Evolutionary conservation across 2,888 invertebrate genomes (phyloP).

Genomic region (Tenthredo livida): DNA sequence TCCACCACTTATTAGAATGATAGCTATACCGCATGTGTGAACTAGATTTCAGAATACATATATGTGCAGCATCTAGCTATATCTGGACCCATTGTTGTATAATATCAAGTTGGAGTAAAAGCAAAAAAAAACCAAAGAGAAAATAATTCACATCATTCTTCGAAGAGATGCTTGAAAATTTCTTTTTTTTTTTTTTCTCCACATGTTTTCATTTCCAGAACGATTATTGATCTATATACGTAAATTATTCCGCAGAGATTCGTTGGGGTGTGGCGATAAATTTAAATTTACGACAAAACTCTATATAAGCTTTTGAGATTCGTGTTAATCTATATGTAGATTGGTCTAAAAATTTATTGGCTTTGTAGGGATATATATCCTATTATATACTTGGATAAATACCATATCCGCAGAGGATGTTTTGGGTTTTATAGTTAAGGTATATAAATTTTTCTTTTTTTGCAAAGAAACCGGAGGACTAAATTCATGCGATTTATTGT

Average conservation of each 20-base stretch:
- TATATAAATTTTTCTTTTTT: too few relatives aligned
- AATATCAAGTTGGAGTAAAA: too few relatives aligned
- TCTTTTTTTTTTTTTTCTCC: not conserved
- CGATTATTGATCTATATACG: conserved; percentile 15
- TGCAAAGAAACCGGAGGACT: too few relatives aligned
- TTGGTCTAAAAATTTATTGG: conserved; percentile 19
- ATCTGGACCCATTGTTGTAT: too few relatives aligned
- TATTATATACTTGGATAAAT: not conserved
- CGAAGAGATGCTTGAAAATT: too few relatives aligned
- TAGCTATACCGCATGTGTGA: too few relatives aligned
- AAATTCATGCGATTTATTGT: not conserved
- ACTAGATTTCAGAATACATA: too few relatives aligned
- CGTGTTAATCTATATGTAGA: conserved; percentile 15
- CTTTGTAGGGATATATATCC: not conserved
- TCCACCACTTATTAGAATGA: too few relatives aligned
- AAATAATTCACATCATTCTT: not conserved
- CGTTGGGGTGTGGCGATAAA: conserved; percentile 15
- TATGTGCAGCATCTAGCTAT: too few relatives aligned
- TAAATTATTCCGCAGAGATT: conserved; percentile 11
- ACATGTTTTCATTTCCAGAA: not conserved
- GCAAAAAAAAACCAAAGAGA: not conserved
- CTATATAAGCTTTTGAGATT: not conserved
- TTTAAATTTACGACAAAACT: conserved; percentile 15
- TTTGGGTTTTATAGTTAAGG: too few relatives aligned
- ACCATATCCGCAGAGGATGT: not conserved